A percentile compares a stretch with the other conserved stretches of the same genome.
Evolutionary conservation across 2,113 vertebrate genomes (phyloP).

Genomic region (Atherinomorus stipes): DNA sequence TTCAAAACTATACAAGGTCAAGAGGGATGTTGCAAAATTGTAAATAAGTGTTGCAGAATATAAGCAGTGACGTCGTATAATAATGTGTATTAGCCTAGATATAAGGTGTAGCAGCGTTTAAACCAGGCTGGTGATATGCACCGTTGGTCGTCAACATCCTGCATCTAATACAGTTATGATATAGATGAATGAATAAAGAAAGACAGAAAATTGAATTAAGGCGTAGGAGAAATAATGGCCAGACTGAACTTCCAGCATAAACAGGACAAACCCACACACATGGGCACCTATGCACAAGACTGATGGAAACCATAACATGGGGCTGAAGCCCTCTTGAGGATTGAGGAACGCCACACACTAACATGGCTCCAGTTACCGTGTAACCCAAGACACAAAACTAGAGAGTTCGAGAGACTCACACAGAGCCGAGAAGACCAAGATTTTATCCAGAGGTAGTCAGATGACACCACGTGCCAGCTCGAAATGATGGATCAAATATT

Average conservation of each 20-base stretch:
- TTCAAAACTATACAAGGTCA: conserved; percentile 25
- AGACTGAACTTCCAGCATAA: conserved; percentile 34
- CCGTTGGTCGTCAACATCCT: conserved; percentile 56
- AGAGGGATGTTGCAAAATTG: conserved; percentile 50
- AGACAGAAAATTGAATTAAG: conserved; percentile 28
- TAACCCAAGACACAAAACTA: conserved; percentile 71
- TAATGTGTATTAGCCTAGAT: conserved; percentile 41
- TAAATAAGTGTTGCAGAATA: conserved; percentile 37
- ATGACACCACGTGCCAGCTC: conserved; percentile 54
- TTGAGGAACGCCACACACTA: conserved; percentile 77
- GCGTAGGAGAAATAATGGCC: conserved; percentile 28
- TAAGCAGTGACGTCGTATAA: conserved; percentile 50
- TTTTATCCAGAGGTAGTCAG: conserved; percentile 37
- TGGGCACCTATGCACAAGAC: conserved; percentile 52
- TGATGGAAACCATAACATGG: conserved; percentile 82
- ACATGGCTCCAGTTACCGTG: conserved; percentile 77
- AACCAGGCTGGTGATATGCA: conserved; percentile 45
- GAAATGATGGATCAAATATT: conserved; percentile 45
- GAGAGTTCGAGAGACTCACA: conserved; percentile 52
- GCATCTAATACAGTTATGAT: conserved; percentile 17
- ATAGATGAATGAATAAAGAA: background rate
- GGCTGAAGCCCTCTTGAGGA: conserved; percentile 70
- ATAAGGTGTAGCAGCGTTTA: conserved; percentile 44
- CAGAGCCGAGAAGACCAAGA: conserved; percentile 51
- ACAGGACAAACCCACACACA: conserved; percentile 40